These are phyloP conservation scores for Scarus forsteni DNA, from an alignment of 2,797 vertebrate genomes.

Conservation along the genomic window DNA sequence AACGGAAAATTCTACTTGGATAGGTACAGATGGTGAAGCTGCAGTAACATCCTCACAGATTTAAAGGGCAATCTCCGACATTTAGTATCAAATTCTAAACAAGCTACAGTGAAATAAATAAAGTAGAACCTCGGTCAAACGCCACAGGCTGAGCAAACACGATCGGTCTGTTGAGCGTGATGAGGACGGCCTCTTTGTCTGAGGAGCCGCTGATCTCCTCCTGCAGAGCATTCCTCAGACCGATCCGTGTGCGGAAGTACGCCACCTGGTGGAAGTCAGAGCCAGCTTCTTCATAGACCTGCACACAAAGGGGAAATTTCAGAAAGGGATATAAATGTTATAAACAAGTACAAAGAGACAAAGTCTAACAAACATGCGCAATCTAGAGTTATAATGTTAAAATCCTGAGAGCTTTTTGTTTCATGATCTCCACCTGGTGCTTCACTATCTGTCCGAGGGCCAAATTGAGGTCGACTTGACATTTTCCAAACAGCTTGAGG, in stretches of 20 bases:
- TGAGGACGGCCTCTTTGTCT: constrained; percentile 97
- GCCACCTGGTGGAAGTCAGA: constrained; percentile 99
- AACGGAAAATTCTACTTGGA: background rate
- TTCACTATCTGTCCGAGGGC: constrained; percentile 98
- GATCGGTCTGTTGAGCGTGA: constrained; percentile 96
- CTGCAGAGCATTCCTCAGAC: constrained; percentile 94
- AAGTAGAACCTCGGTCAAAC: constrained; percentile 93
- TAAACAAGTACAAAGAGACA: background rate
- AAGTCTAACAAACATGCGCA: rapidly evolving
- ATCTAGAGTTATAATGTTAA: background rate
- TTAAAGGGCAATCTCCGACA: background rate
- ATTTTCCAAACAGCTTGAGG: constrained; percentile 98
- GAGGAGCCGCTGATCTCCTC: constrained; percentile 97
- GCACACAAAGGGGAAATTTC: background rate
- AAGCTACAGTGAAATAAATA: background rate
- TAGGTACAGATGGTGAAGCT: background rate
- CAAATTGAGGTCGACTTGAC: constrained; percentile 97
- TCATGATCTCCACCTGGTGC: constrained; percentile 88
- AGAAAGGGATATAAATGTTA: background rate
- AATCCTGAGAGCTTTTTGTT: background rate
- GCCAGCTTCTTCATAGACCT: constrained; percentile 99
- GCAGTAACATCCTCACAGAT: background rate
- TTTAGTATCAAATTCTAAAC: background rate
- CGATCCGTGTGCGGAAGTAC: constrained; percentile 97
- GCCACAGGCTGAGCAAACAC: constrained; percentile 98